phyloP scores from a whole-genome alignment of 1,140 invertebrate species.

The Drosophila chauvacae region DNA sequence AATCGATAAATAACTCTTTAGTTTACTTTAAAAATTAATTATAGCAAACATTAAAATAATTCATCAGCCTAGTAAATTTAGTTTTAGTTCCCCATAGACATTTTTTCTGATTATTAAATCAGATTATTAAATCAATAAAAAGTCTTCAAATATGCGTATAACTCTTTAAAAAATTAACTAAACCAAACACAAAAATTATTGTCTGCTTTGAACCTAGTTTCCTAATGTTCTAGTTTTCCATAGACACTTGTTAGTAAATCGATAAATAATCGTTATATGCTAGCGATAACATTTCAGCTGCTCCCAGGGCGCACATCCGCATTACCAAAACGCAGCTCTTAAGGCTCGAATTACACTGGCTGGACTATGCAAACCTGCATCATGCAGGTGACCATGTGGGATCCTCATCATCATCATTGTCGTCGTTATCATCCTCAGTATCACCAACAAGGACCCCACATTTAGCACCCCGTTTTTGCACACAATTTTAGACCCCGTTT shows the following conservation, averaged over 20 bases:
- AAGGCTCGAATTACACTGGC: constrained; percentile 30
- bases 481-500: constrained; percentile 7
- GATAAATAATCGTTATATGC: constrained; percentile 39
- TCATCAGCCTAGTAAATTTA: no score
- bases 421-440: not conserved
- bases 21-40: no score
- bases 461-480: constrained; percentile 11
- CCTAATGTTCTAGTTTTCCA: not conserved
- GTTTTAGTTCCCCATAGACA: no score
- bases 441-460: not conserved
- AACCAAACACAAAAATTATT: not conserved
- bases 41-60: no score
- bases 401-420: constrained; percentile 7
- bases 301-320: constrained; percentile 6
- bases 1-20: no score
- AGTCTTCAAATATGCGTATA: no score
- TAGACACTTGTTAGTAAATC: not conserved
- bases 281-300: constrained; percentile 17
- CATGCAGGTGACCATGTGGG: constrained; percentile 19
- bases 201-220: not conserved
- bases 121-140: no score
- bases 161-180: not conserved
- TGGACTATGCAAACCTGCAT: constrained; percentile 26
- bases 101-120: no score
- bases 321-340: constrained; percentile 32